phyloP scores from a whole-genome alignment of 2,797 vertebrate species.

The Emydoidea blandingii region DNA sequence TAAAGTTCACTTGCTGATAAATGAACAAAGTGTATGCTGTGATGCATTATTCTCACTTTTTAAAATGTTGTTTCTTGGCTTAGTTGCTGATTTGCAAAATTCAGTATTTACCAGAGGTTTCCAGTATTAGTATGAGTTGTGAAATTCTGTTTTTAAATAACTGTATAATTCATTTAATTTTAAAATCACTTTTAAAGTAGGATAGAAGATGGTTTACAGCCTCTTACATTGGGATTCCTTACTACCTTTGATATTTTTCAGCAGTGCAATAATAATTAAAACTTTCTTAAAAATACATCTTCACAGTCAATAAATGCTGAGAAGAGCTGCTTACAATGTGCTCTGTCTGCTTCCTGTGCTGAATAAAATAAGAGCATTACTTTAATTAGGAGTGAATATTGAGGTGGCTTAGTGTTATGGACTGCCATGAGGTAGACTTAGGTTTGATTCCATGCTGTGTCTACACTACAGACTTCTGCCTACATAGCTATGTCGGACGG shows the following conservation, averaged over 20 bases:
- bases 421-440: not conserved
- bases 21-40: not conserved
- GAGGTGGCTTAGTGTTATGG: not conserved
- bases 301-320: conserved; percentile 34
- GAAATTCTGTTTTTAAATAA: not conserved
- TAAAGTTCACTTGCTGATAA: not conserved
- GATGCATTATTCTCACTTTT: not conserved
- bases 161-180: conserved; percentile 11
- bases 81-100: conserved; percentile 3
- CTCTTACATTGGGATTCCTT: not conserved
- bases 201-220: not conserved
- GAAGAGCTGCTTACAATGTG: conserved; percentile 39
- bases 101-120: not conserved
- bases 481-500: not conserved
- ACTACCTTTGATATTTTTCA: conserved; percentile 17
- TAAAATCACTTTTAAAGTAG: conserved; percentile 1
- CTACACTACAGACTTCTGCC: not conserved
- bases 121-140: not conserved
- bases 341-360: not conserved
- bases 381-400: conserved; percentile 35
- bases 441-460: not conserved
- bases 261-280: conserved; percentile 56
- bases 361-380: not conserved
- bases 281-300: conserved; percentile 48
- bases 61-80: not conserved